phyloP scores from a whole-genome alignment of 1,140 invertebrate species.

The Oncopeltus fasciatus region DNA sequence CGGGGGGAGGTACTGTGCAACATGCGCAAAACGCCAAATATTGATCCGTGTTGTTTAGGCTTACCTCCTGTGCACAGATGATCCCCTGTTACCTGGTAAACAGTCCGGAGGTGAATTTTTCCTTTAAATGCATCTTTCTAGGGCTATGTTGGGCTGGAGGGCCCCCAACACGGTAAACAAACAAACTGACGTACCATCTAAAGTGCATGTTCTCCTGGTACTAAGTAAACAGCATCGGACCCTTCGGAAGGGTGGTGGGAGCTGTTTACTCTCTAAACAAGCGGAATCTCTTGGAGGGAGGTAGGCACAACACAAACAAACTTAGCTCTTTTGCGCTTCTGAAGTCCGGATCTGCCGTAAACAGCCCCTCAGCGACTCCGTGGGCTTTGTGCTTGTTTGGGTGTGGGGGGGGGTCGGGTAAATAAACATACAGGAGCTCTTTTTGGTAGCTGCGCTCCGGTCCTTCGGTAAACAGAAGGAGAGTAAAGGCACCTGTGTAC shows the following conservation, averaged over 20 bases:
- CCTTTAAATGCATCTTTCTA: slow-evolving; percentile 10
- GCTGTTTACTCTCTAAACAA: slow-evolving; percentile 19
- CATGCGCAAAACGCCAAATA: slow-evolving; percentile 12
- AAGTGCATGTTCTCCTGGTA: slow-evolving; percentile 8
- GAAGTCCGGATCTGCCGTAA: slow-evolving; percentile 15
- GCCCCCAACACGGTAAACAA: background rate
- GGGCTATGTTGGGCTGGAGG: background rate
- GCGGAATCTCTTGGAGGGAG: background rate
- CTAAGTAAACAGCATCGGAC: slow-evolving; percentile 15
- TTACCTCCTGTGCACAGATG: slow-evolving; percentile 13
- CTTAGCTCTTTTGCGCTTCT: background rate
- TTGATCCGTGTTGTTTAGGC: background rate
- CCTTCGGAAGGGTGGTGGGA: too few relatives aligned
- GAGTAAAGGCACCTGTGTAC: background rate
- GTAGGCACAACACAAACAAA: slow-evolving; percentile 14
- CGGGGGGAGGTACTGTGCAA: too few relatives aligned
- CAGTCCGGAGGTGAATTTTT: slow-evolving; percentile 22
- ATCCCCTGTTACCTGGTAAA: slow-evolving; percentile 20
- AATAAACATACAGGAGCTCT: slow-evolving; percentile 16
- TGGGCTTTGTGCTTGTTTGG: background rate
- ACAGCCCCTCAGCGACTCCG: background rate
- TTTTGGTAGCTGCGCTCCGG: background rate
- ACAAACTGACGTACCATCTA: background rate
- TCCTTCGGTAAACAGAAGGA: background rate
- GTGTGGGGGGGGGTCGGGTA: background rate